Evolutionary conservation across 2,113 vertebrate genomes (phyloP).

Genomic region (Capreolus pygargus): DNA sequence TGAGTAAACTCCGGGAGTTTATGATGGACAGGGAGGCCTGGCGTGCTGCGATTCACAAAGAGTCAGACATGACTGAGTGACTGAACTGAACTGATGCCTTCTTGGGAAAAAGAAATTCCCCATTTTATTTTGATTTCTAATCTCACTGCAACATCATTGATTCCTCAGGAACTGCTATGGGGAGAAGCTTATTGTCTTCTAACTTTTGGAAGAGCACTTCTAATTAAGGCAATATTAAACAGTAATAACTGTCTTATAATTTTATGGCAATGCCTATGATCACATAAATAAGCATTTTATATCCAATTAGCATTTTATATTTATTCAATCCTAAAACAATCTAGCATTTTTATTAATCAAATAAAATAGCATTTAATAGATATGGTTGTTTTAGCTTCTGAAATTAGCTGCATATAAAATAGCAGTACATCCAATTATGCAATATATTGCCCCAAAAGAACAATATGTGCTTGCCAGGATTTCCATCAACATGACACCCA

Average conservation of each 20-base stretch:
- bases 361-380: slow-evolving; percentile 77
- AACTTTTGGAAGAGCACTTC: slow-evolving; percentile 66
- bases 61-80: too few relatives aligned
- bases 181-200: slow-evolving; percentile 56
- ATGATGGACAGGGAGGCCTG: too few relatives aligned
- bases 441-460: slow-evolving; percentile 60
- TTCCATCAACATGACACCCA: slow-evolving; percentile 5
- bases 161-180: neutral
- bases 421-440: slow-evolving; percentile 63
- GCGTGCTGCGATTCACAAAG: too few relatives aligned
- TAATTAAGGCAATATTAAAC: slow-evolving; percentile 79
- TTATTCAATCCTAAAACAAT: slow-evolving; percentile 76
- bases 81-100: neutral
- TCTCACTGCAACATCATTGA: neutral
- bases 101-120: neutral
- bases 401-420: slow-evolving; percentile 73
- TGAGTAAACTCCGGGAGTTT: too few relatives aligned
- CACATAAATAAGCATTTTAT: slow-evolving; percentile 78
- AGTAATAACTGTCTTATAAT: slow-evolving; percentile 71
- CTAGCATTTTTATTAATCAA: slow-evolving; percentile 77
- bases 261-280: slow-evolving; percentile 67
- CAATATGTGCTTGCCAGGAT: slow-evolving; percentile 25
- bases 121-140: neutral
- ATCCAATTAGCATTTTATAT: slow-evolving; percentile 78
- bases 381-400: slow-evolving; percentile 66